These are phyloP conservation scores for Choloepus hoffmanni DNA, from an alignment of 2,113 vertebrate genomes.

Conservation along the genomic window DNA sequence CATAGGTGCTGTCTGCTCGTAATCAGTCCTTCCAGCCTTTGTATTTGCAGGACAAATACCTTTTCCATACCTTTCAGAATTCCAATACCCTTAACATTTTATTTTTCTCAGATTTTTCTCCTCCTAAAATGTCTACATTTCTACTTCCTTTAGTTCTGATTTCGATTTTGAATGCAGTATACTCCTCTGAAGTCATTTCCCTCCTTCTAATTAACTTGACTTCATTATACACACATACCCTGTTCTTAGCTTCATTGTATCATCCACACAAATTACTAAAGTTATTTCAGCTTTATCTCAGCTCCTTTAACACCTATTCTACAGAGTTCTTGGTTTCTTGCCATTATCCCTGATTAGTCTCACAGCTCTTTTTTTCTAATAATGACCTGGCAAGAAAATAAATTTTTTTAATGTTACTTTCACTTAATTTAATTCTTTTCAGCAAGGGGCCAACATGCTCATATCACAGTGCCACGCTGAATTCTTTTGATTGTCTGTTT, in stretches of 20 bases:
- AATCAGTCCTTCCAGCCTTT: slow-evolving; percentile 61
- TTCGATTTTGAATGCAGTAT: slow-evolving; percentile 66
- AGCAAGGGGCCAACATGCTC: not conserved
- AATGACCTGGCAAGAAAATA: slow-evolving; percentile 62
- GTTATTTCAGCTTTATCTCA: slow-evolving; percentile 69
- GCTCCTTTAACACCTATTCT: slow-evolving; percentile 29
- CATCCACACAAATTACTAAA: slow-evolving; percentile 74
- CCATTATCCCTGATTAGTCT: slow-evolving; percentile 67
- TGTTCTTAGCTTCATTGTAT: slow-evolving; percentile 64
- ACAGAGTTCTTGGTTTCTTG: slow-evolving; percentile 53
- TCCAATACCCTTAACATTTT: slow-evolving; percentile 72
- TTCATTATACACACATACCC: not conserved
- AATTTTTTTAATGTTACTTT: slow-evolving; percentile 61
- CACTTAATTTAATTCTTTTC: slow-evolving; percentile 65
- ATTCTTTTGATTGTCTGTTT: slow-evolving; percentile 58
- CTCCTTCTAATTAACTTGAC: slow-evolving; percentile 80
- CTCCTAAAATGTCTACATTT: slow-evolving; percentile 47
- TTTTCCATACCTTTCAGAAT: slow-evolving; percentile 73
- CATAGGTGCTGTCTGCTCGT: not conserved
- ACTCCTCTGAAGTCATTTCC: slow-evolving; percentile 68
- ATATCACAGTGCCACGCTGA: slow-evolving; percentile 14
- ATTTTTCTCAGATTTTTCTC: slow-evolving; percentile 13
- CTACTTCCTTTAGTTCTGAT: slow-evolving; percentile 61
- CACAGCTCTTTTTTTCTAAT: slow-evolving; percentile 59
- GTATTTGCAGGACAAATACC: slow-evolving; percentile 30